Percentiles rank a stretch among this genome's conserved stretches.
phyloP scores from a whole-genome alignment of 2,113 vertebrate genomes.

The Heteronetta atricapilla region DNA sequence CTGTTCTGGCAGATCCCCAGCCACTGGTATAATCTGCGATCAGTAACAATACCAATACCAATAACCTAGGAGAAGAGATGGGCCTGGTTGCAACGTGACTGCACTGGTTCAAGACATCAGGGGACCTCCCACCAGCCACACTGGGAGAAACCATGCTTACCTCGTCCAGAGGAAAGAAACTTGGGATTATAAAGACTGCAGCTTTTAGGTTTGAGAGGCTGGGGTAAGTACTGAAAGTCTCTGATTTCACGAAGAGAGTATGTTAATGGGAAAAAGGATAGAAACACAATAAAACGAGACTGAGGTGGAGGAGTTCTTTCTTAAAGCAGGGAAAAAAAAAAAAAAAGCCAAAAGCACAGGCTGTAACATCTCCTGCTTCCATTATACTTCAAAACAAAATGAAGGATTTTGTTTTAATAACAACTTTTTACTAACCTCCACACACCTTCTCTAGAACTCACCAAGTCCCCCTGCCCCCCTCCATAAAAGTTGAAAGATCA shows the following conservation, averaged over 20 bases:
- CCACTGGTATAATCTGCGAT: not conserved
- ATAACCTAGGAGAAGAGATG: not conserved
- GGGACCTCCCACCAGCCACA: not conserved
- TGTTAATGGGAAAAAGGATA: not conserved
- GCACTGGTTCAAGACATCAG: not conserved
- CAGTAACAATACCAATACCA: not conserved
- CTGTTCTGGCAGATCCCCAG: not conserved
- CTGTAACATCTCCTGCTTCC: slow-evolving; percentile 39
- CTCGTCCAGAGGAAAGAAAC: not conserved
- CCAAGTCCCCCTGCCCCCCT: slow-evolving; percentile 60
- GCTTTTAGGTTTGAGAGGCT: not conserved
- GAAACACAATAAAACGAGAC: not conserved
- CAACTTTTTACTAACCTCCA: slow-evolving; percentile 64
- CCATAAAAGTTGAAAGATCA: slow-evolving; percentile 74
- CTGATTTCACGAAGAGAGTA: not conserved
- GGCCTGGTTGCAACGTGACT: not conserved
- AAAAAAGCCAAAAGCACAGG: not conserved
- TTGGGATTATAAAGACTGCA: not conserved
- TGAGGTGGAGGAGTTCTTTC: not conserved
- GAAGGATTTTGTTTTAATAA: slow-evolving; percentile 76
- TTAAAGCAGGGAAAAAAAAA: not conserved
- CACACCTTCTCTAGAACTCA: slow-evolving; percentile 57
- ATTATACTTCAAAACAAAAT: slow-evolving; percentile 70
- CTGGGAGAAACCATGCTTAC: not conserved
- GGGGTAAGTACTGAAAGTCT: not conserved